phyloP scores from a whole-genome alignment of 2,113 vertebrate species.

The Brachypteracias leptosomus region DNA sequence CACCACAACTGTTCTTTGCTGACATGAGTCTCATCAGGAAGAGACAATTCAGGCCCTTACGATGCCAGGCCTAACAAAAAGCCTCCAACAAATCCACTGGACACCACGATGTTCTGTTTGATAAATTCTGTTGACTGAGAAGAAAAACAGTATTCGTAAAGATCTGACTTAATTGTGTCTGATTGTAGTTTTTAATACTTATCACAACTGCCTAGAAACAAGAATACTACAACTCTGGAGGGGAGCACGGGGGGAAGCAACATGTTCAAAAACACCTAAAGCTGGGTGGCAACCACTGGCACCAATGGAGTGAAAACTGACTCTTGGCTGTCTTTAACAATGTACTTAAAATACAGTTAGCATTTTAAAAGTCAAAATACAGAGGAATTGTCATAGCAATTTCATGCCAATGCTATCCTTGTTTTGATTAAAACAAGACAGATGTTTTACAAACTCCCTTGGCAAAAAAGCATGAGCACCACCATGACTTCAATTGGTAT shows the following conservation, averaged over 20 bases:
- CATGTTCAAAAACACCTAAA: neutral
- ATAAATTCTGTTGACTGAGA: conserved; percentile 93
- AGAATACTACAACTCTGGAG: neutral
- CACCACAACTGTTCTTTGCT: neutral
- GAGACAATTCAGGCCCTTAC: conserved; percentile 66
- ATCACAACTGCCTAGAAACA: neutral
- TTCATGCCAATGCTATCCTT: neutral
- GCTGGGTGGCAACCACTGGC: neutral
- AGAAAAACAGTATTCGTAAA: neutral
- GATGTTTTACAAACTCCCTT: neutral
- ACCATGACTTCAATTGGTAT: neutral
- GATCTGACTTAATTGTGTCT: neutral
- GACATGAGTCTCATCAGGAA: neutral
- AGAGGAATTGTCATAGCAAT: neutral
- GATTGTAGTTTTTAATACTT: neutral
- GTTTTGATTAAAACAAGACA: neutral
- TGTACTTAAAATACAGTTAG: neutral
- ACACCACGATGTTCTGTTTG: conserved; percentile 95
- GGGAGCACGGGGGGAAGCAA: neutral
- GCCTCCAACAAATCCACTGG: conserved; percentile 94
- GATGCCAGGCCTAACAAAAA: conserved; percentile 95
- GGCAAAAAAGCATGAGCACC: neutral
- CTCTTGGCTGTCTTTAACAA: neutral
- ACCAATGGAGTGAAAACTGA: neutral
- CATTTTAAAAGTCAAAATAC: neutral